These are phyloP conservation scores for Sebastes baramenuke DNA, from an alignment of 2,797 vertebrate genomes.

Conservation along the genomic window DNA sequence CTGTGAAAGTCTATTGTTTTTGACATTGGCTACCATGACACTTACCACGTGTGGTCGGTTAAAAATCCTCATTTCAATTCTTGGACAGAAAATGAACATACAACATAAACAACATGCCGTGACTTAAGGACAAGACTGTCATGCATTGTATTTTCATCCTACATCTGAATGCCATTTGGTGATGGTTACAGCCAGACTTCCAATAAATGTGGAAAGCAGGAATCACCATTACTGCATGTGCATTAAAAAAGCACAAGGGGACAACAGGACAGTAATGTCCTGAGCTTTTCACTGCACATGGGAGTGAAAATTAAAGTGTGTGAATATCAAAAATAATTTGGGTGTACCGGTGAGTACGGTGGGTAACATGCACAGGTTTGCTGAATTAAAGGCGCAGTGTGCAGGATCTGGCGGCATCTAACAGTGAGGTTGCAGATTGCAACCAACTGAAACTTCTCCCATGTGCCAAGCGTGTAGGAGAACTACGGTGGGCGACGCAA, in stretches of 20 bases:
- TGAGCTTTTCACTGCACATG: background rate
- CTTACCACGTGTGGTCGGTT: background rate
- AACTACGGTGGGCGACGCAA: too few relatives aligned
- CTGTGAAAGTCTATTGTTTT: slow-evolving; percentile 16
- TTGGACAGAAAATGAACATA: background rate
- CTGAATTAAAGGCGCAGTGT: too few relatives aligned
- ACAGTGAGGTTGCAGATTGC: too few relatives aligned
- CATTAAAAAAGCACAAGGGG: background rate
- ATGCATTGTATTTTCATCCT: background rate
- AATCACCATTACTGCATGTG: background rate
- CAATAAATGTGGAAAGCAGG: background rate
- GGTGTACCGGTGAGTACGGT: background rate
- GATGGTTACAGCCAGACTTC: background rate
- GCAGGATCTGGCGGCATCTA: too few relatives aligned
- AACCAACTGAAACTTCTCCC: too few relatives aligned
- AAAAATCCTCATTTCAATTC: background rate
- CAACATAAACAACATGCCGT: background rate
- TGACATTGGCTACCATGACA: background rate
- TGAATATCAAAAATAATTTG: background rate
- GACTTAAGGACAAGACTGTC: too few relatives aligned
- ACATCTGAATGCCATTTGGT: background rate
- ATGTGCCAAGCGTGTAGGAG: too few relatives aligned
- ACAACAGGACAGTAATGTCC: background rate
- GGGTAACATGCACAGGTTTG: background rate
- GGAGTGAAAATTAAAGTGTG: background rate